These are phyloP conservation scores for Tetropium fuscum DNA, from an alignment of 2,888 invertebrate species.

Conservation along the genomic window DNA sequence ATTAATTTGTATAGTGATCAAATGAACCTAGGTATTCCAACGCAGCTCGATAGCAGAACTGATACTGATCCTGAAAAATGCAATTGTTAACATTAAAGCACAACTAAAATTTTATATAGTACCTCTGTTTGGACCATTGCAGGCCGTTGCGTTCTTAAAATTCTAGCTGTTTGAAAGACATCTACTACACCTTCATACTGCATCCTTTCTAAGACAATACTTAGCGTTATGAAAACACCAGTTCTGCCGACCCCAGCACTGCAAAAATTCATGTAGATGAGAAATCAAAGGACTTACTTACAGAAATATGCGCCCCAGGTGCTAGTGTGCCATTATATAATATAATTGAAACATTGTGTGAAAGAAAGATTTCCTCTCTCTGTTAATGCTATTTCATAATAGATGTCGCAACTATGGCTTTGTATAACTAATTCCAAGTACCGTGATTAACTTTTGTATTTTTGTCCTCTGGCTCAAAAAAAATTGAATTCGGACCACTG, in stretches of 20 bases:
- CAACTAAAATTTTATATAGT: slow-evolving; percentile 42
- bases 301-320: too few species aligned
- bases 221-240: slow-evolving; percentile 97
- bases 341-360: too few species aligned
- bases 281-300: too few species aligned
- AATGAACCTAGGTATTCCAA: slow-evolving; percentile 98
- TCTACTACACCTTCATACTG: slow-evolving; percentile 99
- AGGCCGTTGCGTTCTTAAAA: slow-evolving; percentile 96
- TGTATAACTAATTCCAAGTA: too few species aligned
- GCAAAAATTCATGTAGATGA: too few species aligned
- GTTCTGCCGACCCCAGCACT: slow-evolving; percentile 99
- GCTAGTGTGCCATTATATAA: too few species aligned
- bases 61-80: slow-evolving; percentile 91
- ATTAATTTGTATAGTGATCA: slow-evolving; percentile 93
- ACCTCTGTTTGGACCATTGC: slow-evolving; percentile 99
- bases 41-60: slow-evolving; percentile 99
- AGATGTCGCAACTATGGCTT: too few species aligned
- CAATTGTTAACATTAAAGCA: background rate
- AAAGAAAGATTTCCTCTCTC: too few species aligned
- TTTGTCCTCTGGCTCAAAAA: too few species aligned
- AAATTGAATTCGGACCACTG: too few species aligned
- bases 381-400: too few species aligned
- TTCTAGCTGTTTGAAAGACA: slow-evolving; percentile 98
- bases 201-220: slow-evolving; percentile 98
- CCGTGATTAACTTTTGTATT: too few species aligned